These are phyloP conservation scores for Microctenopoma steveboyesi DNA, from an alignment of 2,797 vertebrate species.

Conservation along the genomic window DNA sequence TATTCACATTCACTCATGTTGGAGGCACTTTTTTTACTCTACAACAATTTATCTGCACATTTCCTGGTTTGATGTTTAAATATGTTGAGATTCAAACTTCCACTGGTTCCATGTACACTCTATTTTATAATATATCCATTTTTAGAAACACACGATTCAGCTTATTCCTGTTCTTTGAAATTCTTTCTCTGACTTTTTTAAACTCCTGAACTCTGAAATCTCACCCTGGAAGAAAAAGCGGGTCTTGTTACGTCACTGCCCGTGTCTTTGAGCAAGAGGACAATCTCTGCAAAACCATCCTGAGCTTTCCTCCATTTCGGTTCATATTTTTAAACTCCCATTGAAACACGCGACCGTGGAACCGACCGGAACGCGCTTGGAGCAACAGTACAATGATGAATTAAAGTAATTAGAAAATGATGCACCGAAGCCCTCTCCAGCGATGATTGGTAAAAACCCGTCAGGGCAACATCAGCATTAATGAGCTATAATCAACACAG, in stretches of 20 bases:
- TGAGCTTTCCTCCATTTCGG: background rate
- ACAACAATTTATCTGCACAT: background rate
- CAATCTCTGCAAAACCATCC: background rate
- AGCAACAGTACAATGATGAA: constrained; percentile 51
- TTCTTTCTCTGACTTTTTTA: background rate
- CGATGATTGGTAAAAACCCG: constrained; percentile 74
- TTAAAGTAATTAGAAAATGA: constrained; percentile 67
- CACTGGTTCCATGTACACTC: background rate
- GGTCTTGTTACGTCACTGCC: constrained; percentile 24
- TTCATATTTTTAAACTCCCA: background rate
- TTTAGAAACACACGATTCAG: background rate
- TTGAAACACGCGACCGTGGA: background rate
- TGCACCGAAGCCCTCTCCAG: constrained; percentile 48
- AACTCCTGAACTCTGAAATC: constrained; percentile 13
- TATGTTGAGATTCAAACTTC: background rate
- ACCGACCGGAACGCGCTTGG: constrained; percentile 2
- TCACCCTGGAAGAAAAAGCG: constrained; percentile 11
- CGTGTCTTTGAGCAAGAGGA: background rate
- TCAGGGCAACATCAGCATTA: constrained; percentile 72
- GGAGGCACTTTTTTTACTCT: background rate
- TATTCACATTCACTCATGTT: background rate
- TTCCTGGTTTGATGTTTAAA: no score
- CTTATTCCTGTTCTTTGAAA: background rate
- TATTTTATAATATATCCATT: background rate
- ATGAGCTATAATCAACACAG: constrained; percentile 74